Base-by-base conservation (phyloP, 2,888 invertebrate species). In the Lasioglossum leucozonium region DNA sequence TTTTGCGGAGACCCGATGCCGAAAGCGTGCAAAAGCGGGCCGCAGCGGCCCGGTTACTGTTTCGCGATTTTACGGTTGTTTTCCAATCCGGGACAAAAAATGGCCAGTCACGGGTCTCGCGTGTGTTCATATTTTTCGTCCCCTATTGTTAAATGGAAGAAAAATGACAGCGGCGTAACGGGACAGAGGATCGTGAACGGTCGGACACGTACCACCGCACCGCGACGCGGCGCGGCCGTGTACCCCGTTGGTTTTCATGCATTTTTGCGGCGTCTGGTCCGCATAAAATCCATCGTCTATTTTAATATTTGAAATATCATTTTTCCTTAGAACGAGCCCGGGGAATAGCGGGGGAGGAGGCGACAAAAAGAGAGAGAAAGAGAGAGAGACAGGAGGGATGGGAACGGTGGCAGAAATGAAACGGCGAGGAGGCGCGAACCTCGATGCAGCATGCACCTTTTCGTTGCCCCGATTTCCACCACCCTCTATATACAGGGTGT, bases 221-320 rank as follows among this genome's bases (percentile, higher is more conserved):
- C n/a, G n/a, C n/a, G 40, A n/a, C 44, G 4, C 22, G 47, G 44
- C 47, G 30, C 47, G 13, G 4, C 44, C 44, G 16, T 22, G 72
- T 47, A 44, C 34, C 6, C n/a, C 34, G 44, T 37, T 10, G 69
- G 40, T 71, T 79, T 30, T 8, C 80, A 16, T n/a, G 13, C 30
- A 16, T 79, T 55, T n/a, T 72, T 26, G 40, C 47, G 18, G n/a
- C n/a, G 30, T 16, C 58, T 34, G 55, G 30, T 26, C 18, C 51
- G 37, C 71, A 42, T 55, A 58, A 55, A 72, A 84, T 77, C 67
- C 74, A 71, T 75, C 76, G 75, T 73, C 76, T 58, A 73, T 77
- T 84, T 81, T 84, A 81, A 84, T 84, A 84, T 84, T 77, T 62
- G 81, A 75, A 69, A 80, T 72, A 67, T 77, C 82, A 84, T 81